Evolutionary conservation across 2,888 invertebrate species (phyloP).

Genomic region (Polymixis lichenea): DNA sequence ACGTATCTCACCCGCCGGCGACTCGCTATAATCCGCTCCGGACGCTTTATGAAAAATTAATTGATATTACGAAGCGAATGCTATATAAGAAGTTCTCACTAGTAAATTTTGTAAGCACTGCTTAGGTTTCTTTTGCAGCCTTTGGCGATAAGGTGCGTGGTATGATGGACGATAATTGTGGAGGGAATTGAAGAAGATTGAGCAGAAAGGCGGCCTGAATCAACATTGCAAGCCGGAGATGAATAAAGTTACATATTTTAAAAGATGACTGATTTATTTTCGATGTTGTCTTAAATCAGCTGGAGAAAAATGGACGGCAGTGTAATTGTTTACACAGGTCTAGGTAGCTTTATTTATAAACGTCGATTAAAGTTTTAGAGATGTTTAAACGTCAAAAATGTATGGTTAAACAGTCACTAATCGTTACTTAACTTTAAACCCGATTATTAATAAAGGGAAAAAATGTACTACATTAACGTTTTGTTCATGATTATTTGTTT

Average conservation of each 20-base stretch:
- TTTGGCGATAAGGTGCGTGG: slow-evolving; percentile 30
- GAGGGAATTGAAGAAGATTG: slow-evolving; percentile 53
- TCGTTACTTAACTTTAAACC: too few species aligned
- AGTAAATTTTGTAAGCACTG: slow-evolving; percentile 48
- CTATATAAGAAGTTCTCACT: slow-evolving; percentile 53
- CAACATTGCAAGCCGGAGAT: slow-evolving; percentile 19
- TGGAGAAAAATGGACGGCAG: slow-evolving; percentile 3
- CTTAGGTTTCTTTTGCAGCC: slow-evolving; percentile 36
- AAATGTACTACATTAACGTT: neutral
- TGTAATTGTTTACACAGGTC: slow-evolving; percentile 1
- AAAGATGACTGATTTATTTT: slow-evolving; percentile 36
- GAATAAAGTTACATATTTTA: slow-evolving; percentile 46
- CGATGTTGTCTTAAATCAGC: slow-evolving; percentile 1
- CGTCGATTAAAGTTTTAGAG: too few species aligned
- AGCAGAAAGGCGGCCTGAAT: slow-evolving; percentile 32
- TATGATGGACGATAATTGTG: slow-evolving; percentile 50
- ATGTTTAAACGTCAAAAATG: too few species aligned
- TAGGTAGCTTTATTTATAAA: too few species aligned
- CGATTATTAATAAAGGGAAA: too few species aligned
- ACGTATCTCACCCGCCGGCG: slow-evolving; percentile 46
- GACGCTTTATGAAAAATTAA: slow-evolving; percentile 66
- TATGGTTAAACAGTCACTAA: too few species aligned
- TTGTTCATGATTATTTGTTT: neutral
- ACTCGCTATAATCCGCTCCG: slow-evolving; percentile 50
- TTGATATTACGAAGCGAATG: slow-evolving; percentile 61